Base-by-base conservation (phyloP, 2,888 invertebrate genomes). In the Tiphia femorata region DNA sequence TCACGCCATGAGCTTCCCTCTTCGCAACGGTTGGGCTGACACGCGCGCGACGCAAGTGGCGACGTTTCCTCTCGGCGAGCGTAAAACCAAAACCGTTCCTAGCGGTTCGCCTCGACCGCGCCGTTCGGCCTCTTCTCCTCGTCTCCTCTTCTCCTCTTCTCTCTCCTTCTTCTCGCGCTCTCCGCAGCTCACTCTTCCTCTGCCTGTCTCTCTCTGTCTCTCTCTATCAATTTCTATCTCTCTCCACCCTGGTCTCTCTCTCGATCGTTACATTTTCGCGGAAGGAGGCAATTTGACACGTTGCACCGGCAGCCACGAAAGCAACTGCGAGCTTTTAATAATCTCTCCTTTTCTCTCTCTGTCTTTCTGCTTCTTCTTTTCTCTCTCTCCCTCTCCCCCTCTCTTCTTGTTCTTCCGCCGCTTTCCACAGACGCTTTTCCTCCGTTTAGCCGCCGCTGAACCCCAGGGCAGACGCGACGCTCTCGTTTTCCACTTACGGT, bases 221-320 rank as follows among this genome's bases (percentile, higher is more conserved):
- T 14, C 12, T 14, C 33, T 14, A 14, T 33, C 12, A n/a, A n/a
- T 33, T 33, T 33, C 12, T 14, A 33, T 14, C 33, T 14, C 14
- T 33, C 12, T 33, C 33, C 30, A 2, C 12, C 14, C 33, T 33
- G 33, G 33, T 33, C 33, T 33, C 33, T n/a, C 14, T 33, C 33
- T 33, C 33, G 33, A 33, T 33, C 33, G 33, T 33, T 33, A 33
- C 33, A 33, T 33, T 14, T 33, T 33, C 33, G 33, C 33, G 33
- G 33, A 33, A n/a, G 33, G 33, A 33, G 33, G 14, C 33, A 3
- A 14, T 33, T 14, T 33, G 12, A 33, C 33, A n/a, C 14, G 33
- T 14, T 33, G 33, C 33, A 33, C 33, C 33, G 33, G 14, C 33
- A n/a, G n/a, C n/a, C n/a, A n/a, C n/a, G n/a, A n/a, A n/a, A n/a